Evolutionary conservation across 2,113 vertebrate species (phyloP), one percentile per base, ranked within the genome.

Genomic region (Ceratotherium simum): DNA sequence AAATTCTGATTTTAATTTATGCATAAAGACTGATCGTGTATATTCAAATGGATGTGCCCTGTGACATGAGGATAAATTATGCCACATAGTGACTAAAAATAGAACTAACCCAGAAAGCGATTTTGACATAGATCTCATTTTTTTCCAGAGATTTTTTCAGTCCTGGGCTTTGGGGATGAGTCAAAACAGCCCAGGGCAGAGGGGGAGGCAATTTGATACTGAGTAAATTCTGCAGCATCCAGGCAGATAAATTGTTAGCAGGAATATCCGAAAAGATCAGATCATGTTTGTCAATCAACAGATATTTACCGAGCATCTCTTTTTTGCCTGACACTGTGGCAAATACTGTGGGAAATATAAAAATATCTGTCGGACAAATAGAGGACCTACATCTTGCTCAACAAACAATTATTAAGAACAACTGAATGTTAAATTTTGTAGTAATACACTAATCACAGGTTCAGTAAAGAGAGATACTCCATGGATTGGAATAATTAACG

Each of bases 51-150:
- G 33, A 72, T 78, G 31, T 60, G 25, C 25, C 33, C 23, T 95
- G n/a, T 92, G 79, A 92, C 27, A 25, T 36, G 33, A 56, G 42
- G 56, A 86, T 90, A 90, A 79, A 87, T 90, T 67, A 56, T 96
- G 67, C 21, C 42, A 65, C 60, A 81, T 25, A 62, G 48, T 90
- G 51, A 75, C 69, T 87, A 42, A 95, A 95, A 90, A 96, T 72
- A 87, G 69, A 87, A 79, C 10, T 95, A 83, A 83, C 58, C 21
- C 23, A 87, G 88, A 87, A 95, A 84, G 62, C 25, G 78, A 91
- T 95, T 82, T 85, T 92, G 36, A 90, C 76, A 58, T 67, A 58
- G 36, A 78, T 48, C n/a, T 97, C 23, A 69, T 90, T 97, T 90
- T 93, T 79, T 56, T 21, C 21, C 20, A 60, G 51, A 60, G 54